Conservation (phyloP, 2,113 vertebrate species). For the Cygnus atratus region DNA sequence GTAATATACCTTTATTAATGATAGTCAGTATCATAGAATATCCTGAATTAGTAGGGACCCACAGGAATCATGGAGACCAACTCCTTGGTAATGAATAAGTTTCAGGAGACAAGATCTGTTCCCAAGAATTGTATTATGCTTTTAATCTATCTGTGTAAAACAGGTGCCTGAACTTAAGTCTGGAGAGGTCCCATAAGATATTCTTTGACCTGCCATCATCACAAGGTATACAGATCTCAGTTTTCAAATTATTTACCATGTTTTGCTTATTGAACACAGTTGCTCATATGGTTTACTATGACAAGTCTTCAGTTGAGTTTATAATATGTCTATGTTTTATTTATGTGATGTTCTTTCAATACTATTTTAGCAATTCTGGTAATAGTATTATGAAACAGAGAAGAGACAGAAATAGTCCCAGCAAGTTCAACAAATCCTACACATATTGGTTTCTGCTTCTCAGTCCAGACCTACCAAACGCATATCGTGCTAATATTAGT, state of each 20-base stretch:
- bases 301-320: neutral
- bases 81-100: neutral
- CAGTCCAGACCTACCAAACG: neutral
- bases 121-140: neutral
- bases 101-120: neutral
- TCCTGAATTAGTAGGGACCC: neutral
- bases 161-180: neutral
- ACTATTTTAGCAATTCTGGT: neutral
- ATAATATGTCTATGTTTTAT: neutral
- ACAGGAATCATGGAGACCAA: neutral
- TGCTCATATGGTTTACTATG: neutral
- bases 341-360: neutral
- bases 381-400: neutral
- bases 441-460: neutral
- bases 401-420: neutral
- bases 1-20: neutral
- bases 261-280: neutral
- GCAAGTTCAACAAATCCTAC: neutral
- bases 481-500: neutral
- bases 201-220: neutral
- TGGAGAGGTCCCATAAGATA: neutral
- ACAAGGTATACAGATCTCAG: neutral
- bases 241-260: neutral
- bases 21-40: neutral
- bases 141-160: neutral